A percentile compares a stretch with the other conserved stretches of the same genome.
Evolutionary conservation across 2,113 vertebrate species (phyloP).

Genomic region (Calonectris borealis): DNA sequence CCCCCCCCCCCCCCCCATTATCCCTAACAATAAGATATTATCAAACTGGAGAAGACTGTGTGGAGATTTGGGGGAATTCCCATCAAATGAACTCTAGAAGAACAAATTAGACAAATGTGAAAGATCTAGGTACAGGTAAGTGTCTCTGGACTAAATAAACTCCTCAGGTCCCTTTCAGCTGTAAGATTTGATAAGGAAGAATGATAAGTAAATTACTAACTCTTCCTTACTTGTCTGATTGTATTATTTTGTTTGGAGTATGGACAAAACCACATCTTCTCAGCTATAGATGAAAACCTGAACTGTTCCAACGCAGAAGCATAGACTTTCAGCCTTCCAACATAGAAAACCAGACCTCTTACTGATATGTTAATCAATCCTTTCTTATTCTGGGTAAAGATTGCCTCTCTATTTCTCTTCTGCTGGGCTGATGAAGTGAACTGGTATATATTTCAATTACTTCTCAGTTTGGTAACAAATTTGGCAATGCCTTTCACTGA

Average conservation of each 20-base stretch:
- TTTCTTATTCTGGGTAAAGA: background rate
- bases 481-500: background rate
- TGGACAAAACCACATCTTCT: background rate
- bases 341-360: background rate
- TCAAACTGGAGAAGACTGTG: background rate
- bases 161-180: background rate
- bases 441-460: background rate
- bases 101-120: background rate
- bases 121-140: background rate
- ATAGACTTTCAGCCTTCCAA: background rate
- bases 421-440: background rate
- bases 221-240: background rate
- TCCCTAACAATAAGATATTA: background rate
- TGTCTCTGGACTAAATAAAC: background rate
- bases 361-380: background rate
- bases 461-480: background rate
- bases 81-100: background rate
- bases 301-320: background rate
- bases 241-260: background rate
- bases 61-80: background rate
- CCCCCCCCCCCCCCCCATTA: rapidly evolving
- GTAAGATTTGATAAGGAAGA: background rate
- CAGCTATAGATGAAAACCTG: background rate
- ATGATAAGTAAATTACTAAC: background rate
- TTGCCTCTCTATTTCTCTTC: background rate